Evolutionary conservation across 2,888 invertebrate species (phyloP), one percentile per base, ranked within the genome.

Genomic region (Hemicrepidius hirtus): DNA sequence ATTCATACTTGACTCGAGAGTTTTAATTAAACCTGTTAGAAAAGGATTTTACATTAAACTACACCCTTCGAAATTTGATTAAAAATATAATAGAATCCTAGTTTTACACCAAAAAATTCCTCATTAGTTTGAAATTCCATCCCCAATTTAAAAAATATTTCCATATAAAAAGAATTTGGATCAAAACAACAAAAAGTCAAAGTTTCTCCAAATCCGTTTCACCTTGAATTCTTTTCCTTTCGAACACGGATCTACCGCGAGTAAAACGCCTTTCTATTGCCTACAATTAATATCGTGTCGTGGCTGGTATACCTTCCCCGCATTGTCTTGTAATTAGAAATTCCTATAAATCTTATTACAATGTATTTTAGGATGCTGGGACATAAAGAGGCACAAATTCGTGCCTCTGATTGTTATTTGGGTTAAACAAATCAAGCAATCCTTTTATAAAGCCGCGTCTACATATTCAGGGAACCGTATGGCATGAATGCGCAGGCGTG

Each of bases 141-240:
- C 5, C 7, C 7, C 1, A 7, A 5, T 9, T 32, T 32, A 7
- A 9, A 32, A 32, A 32, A 6, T 32, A 6, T 32, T 32, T 32
- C 9, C 32, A 32, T 9, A 28, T 32, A 9, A 32, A 32, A 32
- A 32, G 1, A 32, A 3, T 5, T 20, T 9, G 6, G 5, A 18
- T 18, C 3, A 20, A 46, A 46, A 4, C 10, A 10, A 10, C 16
- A 46, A 16, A 46, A 46, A 46, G 20, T 46, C 20, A 4, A n/a
- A 46, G 46, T 46, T 46, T 18, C 16, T 20, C 20, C 46, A 10
- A 16, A 16, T 18, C 46, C 46, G 46, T 10, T 46, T 49, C 20
- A 49, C 53, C 53, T 53, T 53, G 53, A 53, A 53, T 53, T 53
- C 28, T 53, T 53, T 21, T 28, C 53, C 53, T 53, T 53, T 53